phyloP scores from a whole-genome alignment of 2,113 vertebrate species.

The Sebastes fasciatus region DNA sequence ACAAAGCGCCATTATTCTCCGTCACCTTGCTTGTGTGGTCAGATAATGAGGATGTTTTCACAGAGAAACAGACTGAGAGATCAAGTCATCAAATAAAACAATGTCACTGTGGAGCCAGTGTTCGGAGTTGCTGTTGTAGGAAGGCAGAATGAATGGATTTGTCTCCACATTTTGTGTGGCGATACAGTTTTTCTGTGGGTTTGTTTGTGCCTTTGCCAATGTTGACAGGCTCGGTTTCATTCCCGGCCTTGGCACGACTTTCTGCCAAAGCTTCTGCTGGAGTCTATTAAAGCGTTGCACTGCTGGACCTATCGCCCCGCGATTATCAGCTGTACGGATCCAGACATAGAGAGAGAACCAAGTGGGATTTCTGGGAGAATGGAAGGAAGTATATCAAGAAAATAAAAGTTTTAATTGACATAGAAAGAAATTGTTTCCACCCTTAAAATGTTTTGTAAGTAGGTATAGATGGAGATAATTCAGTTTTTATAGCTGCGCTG shows the following conservation, averaged over 20 bases:
- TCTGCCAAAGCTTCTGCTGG: conserved; percentile 69
- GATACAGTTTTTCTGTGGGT: conserved; percentile 59
- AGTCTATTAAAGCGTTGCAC: conserved; percentile 66
- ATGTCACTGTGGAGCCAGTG: conserved; percentile 55
- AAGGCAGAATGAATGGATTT: conserved; percentile 68
- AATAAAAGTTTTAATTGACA: conserved; percentile 24
- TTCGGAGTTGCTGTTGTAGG: conserved; percentile 41
- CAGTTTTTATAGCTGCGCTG: neutral
- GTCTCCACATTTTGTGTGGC: conserved; percentile 54
- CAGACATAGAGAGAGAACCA: conserved; percentile 10
- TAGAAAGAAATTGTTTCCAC: neutral
- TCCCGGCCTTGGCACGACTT: conserved; percentile 59
- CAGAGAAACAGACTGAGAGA: conserved; percentile 56
- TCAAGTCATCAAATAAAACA: conserved; percentile 62
- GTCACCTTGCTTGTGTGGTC: conserved; percentile 77
- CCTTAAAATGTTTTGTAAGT: neutral
- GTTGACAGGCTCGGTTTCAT: conserved; percentile 69
- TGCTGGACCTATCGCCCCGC: conserved; percentile 42
- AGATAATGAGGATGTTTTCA: conserved; percentile 74
- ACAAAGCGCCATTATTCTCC: conserved; percentile 80
- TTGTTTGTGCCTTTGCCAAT: conserved; percentile 73
- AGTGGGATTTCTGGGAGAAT: conserved; percentile 17
- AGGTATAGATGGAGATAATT: neutral
- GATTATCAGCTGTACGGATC: conserved; percentile 18
- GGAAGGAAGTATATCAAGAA: neutral